Percentiles rank a stretch among this genome's conserved stretches.
These are phyloP conservation scores for Pempheris klunzingeri DNA, from an alignment of 2,797 vertebrate species.

Conservation along the genomic window DNA sequence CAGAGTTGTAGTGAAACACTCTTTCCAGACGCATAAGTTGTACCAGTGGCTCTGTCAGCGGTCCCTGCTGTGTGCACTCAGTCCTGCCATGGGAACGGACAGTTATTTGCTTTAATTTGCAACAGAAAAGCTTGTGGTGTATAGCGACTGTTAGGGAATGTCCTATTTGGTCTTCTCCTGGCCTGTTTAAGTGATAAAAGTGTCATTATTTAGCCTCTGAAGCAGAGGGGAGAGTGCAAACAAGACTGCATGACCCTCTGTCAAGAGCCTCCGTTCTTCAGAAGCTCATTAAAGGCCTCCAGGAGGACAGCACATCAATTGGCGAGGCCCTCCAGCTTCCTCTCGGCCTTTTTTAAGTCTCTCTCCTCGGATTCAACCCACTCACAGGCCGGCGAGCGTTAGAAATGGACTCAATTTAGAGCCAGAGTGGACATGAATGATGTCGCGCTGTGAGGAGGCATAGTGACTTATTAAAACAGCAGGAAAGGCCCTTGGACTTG, in stretches of 20 bases:
- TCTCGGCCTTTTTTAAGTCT: conserved; percentile 51
- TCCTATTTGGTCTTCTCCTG: conserved; percentile 87
- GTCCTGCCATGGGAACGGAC: conserved; percentile 82
- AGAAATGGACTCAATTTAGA: conserved; percentile 70
- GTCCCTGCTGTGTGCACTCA: conserved; percentile 70
- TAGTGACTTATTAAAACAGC: conserved; percentile 85
- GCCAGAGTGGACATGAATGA: conserved; percentile 68
- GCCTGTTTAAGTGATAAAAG: conserved; percentile 96
- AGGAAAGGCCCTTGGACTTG: conserved; percentile 80
- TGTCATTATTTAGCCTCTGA: conserved; percentile 93
- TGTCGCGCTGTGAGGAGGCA: conserved; percentile 70
- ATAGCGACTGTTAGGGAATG: conserved; percentile 94
- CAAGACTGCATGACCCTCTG: conserved; percentile 89
- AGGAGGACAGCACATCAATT: conserved; percentile 85
- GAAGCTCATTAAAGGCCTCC: conserved; percentile 91
- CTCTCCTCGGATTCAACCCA: conserved; percentile 49
- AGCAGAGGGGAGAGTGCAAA: conserved; percentile 93
- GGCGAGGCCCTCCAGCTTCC: conserved; percentile 69
- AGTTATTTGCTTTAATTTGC: conserved; percentile 90
- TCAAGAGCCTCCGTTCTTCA: conserved; percentile 88
- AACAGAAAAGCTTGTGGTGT: conserved; percentile 90
- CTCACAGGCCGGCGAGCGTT: conserved; percentile 29
- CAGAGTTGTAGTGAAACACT: conserved; percentile 10
- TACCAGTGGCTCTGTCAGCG: conserved; percentile 35
- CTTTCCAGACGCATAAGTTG: background rate